These are phyloP conservation scores for Cantharis flavilabris DNA, from an alignment of 2,888 invertebrate genomes.

Conservation along the genomic window DNA sequence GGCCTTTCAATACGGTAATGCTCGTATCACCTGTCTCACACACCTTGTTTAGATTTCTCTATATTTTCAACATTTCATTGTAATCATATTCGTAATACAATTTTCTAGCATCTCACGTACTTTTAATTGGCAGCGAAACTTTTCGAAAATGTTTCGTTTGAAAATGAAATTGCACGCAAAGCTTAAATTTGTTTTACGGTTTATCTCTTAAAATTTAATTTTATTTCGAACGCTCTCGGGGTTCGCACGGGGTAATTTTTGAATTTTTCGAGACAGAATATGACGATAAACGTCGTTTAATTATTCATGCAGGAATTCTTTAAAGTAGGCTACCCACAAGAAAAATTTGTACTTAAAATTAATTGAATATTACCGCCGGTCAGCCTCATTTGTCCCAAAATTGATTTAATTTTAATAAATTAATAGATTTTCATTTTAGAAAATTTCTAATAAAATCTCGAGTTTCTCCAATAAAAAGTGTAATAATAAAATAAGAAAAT, in stretches of 20 bases:
- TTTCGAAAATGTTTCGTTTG: slow-evolving; percentile 30
- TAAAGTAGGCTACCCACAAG: background rate
- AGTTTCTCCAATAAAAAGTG: background rate
- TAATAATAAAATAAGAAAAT: background rate
- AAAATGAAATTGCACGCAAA: slow-evolving; percentile 28
- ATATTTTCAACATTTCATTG: slow-evolving; percentile 14
- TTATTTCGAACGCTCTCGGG: background rate
- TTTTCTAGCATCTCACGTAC: background rate
- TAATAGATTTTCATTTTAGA: background rate
- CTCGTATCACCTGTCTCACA: slow-evolving; percentile 30
- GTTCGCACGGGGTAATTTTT: background rate
- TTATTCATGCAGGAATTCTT: slow-evolving; percentile 4
- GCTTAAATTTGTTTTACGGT: background rate
- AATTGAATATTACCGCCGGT: background rate
- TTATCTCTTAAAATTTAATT: background rate
- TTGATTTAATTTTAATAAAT: slow-evolving; percentile 1
- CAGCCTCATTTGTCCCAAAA: background rate
- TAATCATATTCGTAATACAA: background rate
- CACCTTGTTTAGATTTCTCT: slow-evolving; percentile 13
- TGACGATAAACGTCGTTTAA: background rate
- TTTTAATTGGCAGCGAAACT: slow-evolving; percentile 39
- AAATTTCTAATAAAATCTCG: background rate
- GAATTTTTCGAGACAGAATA: background rate
- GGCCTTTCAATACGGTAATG: slow-evolving; percentile 33
- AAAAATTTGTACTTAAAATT: background rate